Evolutionary conservation across 2,113 vertebrate genomes (phyloP), one percentile per base, ranked within the genome.

Genomic region (Cynoglossus semilaevis): DNA sequence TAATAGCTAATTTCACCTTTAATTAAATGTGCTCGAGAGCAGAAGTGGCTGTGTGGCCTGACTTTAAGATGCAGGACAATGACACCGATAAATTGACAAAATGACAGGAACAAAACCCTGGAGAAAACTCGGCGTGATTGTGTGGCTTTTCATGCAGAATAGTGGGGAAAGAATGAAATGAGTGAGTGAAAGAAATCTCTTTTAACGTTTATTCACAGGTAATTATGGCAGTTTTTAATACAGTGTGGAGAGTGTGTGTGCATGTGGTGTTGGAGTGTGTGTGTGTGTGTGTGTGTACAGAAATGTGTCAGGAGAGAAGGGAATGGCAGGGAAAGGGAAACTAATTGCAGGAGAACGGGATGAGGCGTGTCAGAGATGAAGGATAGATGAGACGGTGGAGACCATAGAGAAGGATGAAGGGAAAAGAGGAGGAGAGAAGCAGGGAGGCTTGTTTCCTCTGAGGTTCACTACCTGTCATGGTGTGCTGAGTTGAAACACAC

Each of bases 391-490:
- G 15, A 2, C 11, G 44, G 54, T 13, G 44, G 35, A 60, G 19
- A 44, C 61, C 22, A 38, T 38, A 50, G 4, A 47, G 56, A 36
- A 48, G 43, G 44, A 42, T 18, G 57, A 42, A 17, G 29, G 42
- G 18, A 48, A 14, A 47, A 15, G 15, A 43, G 40, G 19, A 48
- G 51, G 41, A 49, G n/a, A 13, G 49, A 59, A 44, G 37, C 29
- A 34, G 43, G 14, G 29, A 41, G 29, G 13, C 36, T 50, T 63
- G 52, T 68, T 52, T 49, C 66, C 59, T 80, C 29, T 47, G 68
- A 78, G 46, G 44, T 43, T 80, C 78, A 70, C 49, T 77, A 76
- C 74, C 74, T 82, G 76, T 84, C 82, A 82, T 58, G 66, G 71
- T 69, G 71, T 44, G 72, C 75, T 70, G 34, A 55, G 40, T 63